Percentiles rank a stretch among this genome's conserved stretches.
Conservation (phyloP, 1,140 invertebrate genomes). For the Anoplophora glabripennis region DNA sequence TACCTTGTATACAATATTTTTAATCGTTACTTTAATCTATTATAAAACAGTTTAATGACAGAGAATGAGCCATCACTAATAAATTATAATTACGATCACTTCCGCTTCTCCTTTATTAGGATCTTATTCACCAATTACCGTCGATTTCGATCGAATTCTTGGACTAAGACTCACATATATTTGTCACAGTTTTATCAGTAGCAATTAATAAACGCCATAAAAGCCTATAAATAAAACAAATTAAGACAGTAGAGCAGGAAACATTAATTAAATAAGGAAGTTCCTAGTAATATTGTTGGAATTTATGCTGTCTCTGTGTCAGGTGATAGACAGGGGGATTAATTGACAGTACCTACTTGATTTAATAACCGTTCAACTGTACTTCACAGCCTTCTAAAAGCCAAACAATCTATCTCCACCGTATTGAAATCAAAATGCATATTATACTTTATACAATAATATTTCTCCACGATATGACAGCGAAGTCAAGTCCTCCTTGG, state of each 20-base stretch:
- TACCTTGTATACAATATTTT: no score
- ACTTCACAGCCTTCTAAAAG: background rate
- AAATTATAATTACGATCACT: no score
- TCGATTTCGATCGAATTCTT: no score
- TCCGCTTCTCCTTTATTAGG: no score
- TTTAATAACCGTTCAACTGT: background rate
- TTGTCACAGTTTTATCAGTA: no score
- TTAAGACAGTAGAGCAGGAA: background rate
- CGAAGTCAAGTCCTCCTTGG: background rate
- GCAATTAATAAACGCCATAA: no score
- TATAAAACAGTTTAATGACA: no score
- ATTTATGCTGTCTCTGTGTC: background rate
- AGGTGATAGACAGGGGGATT: background rate
- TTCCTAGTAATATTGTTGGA: background rate
- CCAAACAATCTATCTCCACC: background rate
- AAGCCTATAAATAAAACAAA: no score
- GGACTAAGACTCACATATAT: no score
- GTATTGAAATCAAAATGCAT: constrained; percentile 3
- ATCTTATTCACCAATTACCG: no score
- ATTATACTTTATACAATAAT: constrained; percentile 3
- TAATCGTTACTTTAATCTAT: no score
- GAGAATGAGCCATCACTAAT: no score
- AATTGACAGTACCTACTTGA: background rate
- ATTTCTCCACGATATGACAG: constrained; percentile 1
- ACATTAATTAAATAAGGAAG: constrained; percentile 6